Evolutionary conservation across 2,797 vertebrate genomes (phyloP).

Genomic region (Labeo calbasu): DNA sequence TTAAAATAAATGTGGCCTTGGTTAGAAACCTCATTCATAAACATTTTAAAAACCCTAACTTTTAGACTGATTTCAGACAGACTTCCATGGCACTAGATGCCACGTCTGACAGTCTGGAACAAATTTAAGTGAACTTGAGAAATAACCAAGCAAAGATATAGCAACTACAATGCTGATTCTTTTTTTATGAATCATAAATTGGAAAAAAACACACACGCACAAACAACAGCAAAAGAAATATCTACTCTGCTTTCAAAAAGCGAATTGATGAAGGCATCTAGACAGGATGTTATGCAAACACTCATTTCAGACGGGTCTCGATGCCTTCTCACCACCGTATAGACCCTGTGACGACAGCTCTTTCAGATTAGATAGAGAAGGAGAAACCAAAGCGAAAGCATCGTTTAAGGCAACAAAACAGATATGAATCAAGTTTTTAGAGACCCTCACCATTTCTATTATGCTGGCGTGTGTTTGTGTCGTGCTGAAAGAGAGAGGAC

Average conservation of each 20-base stretch:
- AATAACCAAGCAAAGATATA: neutral
- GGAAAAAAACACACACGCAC: neutral
- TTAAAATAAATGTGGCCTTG: neutral
- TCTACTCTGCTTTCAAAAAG: neutral
- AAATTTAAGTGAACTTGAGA: neutral
- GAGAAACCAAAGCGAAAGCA: neutral
- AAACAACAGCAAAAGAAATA: neutral
- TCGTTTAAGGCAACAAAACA: neutral
- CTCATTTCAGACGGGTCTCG: neutral
- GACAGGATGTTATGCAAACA: constrained; percentile 2
- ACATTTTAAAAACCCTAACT: neutral
- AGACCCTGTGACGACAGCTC: neutral
- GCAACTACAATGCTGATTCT: neutral
- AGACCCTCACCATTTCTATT: constrained; percentile 6
- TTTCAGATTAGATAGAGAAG: constrained; percentile 12
- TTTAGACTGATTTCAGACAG: neutral
- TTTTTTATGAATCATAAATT: neutral
- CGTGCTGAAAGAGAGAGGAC: neutral
- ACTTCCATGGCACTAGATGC: neutral
- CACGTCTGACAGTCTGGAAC: neutral
- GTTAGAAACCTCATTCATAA: neutral
- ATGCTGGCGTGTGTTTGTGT: neutral
- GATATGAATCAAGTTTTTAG: constrained; percentile 21
- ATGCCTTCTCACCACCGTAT: neutral
- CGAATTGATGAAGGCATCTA: neutral